Base-by-base conservation (phyloP, 2,797 vertebrate species). In the Paedocypris micromegethes region DNA sequence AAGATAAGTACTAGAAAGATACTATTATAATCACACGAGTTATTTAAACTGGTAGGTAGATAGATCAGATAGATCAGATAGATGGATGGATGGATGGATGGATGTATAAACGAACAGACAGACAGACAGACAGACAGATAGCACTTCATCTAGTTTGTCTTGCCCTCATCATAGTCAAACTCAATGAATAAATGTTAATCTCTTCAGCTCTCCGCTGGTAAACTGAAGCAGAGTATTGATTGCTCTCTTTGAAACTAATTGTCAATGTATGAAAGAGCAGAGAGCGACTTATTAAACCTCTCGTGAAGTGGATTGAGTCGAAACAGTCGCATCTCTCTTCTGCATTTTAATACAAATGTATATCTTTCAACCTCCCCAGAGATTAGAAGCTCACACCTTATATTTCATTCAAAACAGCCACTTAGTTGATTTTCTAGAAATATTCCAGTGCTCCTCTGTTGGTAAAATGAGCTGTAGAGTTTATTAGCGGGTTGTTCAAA, bases 301-400 rank as follows among this genome's bases (percentile, higher is more conserved):
- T 23, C 23, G 38, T 9, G 37, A 6, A 68, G 50, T 46, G 50
- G 38, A 41, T 6, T 44, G 6, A 50, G 5, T 8, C 7, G 51
- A 67, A 67, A 67, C 1, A 58, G 45, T 37, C 39, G 2, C 54
- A 67, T 43, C 50, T 67, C 43, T 3, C 55, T 65, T 46, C 39
- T 53, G 49, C n/a, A 39, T 64, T 64, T 45, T 2, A 8, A 51
- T 51, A 64, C 47, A 38, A 4, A 51, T 9, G 48, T 9, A 4
- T 65, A 1, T 38, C 23, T 65, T 65, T 23, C 50, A 9, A 4
- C 4, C 49, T 54, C 38, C 3, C 46, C 3, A 9, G 0, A 37
- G 40, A 57, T 39, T 56, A 48, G 8, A 66, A 37, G n/a, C 7
- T 42, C 38, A 58, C 46, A 23, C 23, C 23, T 23, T 23, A 37